phyloP scores from a whole-genome alignment of 2,797 vertebrate species.

The Melanotaenia trifasciata region DNA sequence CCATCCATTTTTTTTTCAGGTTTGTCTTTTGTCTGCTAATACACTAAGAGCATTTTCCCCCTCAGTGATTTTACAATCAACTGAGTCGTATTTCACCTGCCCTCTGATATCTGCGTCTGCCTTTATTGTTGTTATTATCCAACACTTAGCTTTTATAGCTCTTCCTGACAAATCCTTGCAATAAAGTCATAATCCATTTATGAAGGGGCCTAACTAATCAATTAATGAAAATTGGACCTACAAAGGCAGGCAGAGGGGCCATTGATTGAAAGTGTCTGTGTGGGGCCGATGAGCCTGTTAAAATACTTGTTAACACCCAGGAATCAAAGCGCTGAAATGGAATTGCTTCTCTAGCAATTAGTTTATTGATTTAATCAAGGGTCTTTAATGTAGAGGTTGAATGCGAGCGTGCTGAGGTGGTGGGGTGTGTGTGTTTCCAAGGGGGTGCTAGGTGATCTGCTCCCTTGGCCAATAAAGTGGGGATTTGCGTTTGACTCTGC shows the following conservation, averaged over 20 bases:
- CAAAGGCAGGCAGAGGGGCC: constrained; percentile 86
- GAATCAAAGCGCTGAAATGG: constrained; percentile 93
- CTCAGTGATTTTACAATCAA: constrained; percentile 85
- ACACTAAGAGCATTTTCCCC: constrained; percentile 82
- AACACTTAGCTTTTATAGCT: constrained; percentile 85
- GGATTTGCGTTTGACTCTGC: constrained; percentile 79
- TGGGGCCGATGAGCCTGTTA: constrained; percentile 87
- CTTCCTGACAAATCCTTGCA: constrained; percentile 83
- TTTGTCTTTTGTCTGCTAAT: constrained; percentile 82
- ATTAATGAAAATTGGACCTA: constrained; percentile 97
- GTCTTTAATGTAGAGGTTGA: constrained; percentile 96
- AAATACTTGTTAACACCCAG: constrained; percentile 88
- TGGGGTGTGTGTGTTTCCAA: constrained; percentile 78
- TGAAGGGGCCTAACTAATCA: constrained; percentile 93
- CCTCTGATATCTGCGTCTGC: constrained; percentile 81
- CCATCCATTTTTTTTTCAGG: constrained; percentile 49
- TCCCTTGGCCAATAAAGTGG: constrained; percentile 76
- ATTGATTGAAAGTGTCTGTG: constrained; percentile 91
- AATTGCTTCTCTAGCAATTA: constrained; percentile 97
- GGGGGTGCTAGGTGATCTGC: constrained; percentile 76
- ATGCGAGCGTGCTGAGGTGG: constrained; percentile 82
- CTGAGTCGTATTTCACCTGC: constrained; percentile 80
- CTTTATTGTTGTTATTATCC: constrained; percentile 88
- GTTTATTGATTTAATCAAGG: constrained; percentile 99
- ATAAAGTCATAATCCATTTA: constrained; percentile 94